Conservation (phyloP, 2,113 vertebrate species). For the Channa argus region DNA sequence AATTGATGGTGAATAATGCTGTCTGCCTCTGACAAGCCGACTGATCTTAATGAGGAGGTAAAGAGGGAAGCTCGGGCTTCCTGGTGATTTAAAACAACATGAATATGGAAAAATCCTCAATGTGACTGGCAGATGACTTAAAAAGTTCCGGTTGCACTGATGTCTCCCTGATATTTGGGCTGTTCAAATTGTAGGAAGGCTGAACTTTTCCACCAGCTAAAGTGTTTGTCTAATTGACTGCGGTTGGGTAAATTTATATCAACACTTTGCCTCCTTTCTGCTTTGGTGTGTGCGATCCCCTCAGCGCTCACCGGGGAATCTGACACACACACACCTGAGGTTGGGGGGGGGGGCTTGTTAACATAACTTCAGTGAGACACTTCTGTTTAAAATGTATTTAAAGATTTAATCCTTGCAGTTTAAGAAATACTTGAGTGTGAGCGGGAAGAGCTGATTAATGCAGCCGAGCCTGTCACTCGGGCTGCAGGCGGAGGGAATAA, state of each 20-base stretch:
- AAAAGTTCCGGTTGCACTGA: constrained; percentile 47
- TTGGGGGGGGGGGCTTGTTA: constrained; percentile 70
- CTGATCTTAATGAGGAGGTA: constrained; percentile 73
- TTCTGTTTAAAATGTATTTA: constrained; percentile 79
- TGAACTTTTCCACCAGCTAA: constrained; percentile 49
- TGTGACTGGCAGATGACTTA: constrained; percentile 62
- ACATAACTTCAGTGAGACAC: constrained; percentile 75
- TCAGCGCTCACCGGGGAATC: constrained; percentile 62
- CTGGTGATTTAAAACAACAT: constrained; percentile 64
- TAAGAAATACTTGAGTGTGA: constrained; percentile 55
- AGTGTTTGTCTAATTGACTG: constrained; percentile 71
- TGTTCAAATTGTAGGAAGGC: constrained; percentile 24
- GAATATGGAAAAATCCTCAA: constrained; percentile 56
- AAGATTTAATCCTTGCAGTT: constrained; percentile 79
- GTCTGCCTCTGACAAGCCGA: constrained; percentile 65
- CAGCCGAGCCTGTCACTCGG: constrained; percentile 69
- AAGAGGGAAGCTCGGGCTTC: constrained; percentile 59
- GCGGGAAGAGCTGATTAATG: constrained; percentile 69
- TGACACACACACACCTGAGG: constrained; percentile 34
- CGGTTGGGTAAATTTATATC: constrained; percentile 64
- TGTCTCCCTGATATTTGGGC: constrained; percentile 30
- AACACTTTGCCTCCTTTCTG: constrained; percentile 54
- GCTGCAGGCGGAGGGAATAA: constrained; percentile 73
- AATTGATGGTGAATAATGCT: constrained; percentile 73
- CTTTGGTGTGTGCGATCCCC: constrained; percentile 56